Evolutionary conservation across 2,888 invertebrate genomes (phyloP).

Genomic region (Quadroppia sp.): DNA sequence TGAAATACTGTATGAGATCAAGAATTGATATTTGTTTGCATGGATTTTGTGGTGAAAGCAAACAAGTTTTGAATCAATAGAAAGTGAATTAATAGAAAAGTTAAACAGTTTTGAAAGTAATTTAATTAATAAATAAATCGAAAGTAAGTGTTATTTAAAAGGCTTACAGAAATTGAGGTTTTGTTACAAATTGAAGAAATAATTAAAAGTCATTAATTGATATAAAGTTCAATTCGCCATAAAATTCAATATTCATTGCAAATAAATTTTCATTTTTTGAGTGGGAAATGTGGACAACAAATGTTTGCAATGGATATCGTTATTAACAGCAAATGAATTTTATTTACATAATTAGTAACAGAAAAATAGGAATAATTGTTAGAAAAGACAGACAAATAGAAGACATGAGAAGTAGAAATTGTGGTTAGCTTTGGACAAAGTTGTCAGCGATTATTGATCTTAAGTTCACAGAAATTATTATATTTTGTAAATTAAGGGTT

Average conservation of each 20-base stretch:
- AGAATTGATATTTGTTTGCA: too few relatives aligned
- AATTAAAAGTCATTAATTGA: not conserved
- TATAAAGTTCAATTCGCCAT: not conserved
- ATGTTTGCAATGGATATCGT: too few relatives aligned
- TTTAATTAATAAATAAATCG: too few relatives aligned
- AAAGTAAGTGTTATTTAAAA: too few relatives aligned
- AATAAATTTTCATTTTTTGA: too few relatives aligned
- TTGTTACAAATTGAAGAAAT: not conserved
- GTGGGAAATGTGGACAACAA: too few relatives aligned
- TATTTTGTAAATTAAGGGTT: not conserved
- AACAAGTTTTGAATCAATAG: too few relatives aligned
- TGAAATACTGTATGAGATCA: too few relatives aligned
- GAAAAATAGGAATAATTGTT: not conserved
- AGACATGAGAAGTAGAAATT: not conserved
- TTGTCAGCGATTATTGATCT: not conserved
- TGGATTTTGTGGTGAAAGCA: too few relatives aligned
- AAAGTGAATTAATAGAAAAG: too few relatives aligned
- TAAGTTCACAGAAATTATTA: not conserved
- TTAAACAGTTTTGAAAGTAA: too few relatives aligned
- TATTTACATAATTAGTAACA: not conserved
- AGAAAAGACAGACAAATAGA: not conserved
- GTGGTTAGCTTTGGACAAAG: not conserved
- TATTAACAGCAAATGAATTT: not conserved
- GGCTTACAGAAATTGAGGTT: not conserved
- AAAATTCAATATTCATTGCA: too few relatives aligned